Evolutionary conservation across 2,113 vertebrate genomes (phyloP).

Genomic region (Eubucco bourcierii): DNA sequence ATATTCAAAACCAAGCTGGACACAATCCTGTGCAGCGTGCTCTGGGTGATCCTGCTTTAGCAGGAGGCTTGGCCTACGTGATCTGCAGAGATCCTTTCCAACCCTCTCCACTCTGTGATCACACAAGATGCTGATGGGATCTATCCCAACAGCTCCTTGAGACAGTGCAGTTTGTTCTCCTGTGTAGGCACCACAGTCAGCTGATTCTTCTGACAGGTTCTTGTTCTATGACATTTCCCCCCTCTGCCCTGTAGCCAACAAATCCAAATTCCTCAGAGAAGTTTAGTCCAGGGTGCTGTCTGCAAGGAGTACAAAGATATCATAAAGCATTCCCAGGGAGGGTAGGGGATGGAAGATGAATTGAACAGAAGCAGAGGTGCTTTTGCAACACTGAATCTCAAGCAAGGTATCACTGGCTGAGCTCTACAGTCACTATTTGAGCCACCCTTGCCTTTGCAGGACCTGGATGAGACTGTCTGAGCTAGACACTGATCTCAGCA

Average conservation of each 20-base stretch:
- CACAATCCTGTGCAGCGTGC: no score
- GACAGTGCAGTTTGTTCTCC: neutral
- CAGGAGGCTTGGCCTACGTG: no score
- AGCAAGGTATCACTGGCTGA: neutral
- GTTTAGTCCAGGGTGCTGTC: neutral
- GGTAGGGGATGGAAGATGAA: neutral
- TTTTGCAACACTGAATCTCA: neutral
- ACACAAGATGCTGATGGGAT: neutral
- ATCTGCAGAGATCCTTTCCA: no score
- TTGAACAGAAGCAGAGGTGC: neutral
- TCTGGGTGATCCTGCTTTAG: no score
- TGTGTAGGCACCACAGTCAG: neutral
- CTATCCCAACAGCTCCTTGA: neutral
- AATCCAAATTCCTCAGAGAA: neutral
- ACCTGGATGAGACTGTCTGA: neutral
- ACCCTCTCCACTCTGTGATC: neutral
- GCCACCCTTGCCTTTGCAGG: neutral
- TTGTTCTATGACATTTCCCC: neutral
- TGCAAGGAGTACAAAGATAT: neutral
- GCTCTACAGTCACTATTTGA: neutral
- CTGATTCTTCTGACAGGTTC: neutral
- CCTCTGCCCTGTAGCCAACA: neutral
- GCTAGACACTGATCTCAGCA: neutral
- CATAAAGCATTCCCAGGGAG: neutral
- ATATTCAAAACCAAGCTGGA: no score